These are phyloP conservation scores for Phyllostomus discolor DNA, from an alignment of 2,113 vertebrate genomes.

Conservation along the genomic window DNA sequence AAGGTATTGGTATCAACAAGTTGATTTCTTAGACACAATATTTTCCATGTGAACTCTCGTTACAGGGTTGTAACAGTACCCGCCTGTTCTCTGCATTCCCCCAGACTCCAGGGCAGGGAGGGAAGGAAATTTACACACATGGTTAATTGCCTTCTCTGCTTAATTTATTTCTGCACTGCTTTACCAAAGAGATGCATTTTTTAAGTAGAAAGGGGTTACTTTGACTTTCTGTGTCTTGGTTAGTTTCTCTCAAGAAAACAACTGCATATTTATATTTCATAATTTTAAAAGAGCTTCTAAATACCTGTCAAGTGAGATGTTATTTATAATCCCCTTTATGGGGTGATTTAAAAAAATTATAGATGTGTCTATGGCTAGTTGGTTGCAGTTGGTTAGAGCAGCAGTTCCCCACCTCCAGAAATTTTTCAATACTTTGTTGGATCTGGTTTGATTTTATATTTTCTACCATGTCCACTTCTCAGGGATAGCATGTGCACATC, in stretches of 20 bases:
- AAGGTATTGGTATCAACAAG: neutral
- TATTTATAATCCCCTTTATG: neutral
- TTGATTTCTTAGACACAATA: neutral
- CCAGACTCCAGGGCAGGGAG: neutral
- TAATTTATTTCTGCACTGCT: neutral
- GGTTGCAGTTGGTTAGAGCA: neutral
- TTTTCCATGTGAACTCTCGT: neutral
- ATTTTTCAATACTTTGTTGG: neutral
- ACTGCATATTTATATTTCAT: neutral
- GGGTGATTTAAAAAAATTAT: neutral
- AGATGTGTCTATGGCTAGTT: neutral
- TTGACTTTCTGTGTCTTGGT: constrained; percentile 8
- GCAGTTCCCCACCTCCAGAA: neutral
- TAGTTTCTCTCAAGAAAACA: constrained; percentile 30
- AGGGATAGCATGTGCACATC: neutral
- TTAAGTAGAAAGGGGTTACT: constrained; percentile 12
- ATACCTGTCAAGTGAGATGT: neutral
- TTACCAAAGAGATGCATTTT: neutral
- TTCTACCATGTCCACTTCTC: neutral
- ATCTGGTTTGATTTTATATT: neutral
- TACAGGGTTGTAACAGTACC: neutral
- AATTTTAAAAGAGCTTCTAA: constrained; percentile 17
- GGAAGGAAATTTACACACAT: neutral
- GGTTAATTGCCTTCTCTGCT: constrained; percentile 41
- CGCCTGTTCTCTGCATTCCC: neutral